Evolutionary conservation across 2,113 vertebrate genomes (phyloP).

Genomic region (Callipepla squamata): DNA sequence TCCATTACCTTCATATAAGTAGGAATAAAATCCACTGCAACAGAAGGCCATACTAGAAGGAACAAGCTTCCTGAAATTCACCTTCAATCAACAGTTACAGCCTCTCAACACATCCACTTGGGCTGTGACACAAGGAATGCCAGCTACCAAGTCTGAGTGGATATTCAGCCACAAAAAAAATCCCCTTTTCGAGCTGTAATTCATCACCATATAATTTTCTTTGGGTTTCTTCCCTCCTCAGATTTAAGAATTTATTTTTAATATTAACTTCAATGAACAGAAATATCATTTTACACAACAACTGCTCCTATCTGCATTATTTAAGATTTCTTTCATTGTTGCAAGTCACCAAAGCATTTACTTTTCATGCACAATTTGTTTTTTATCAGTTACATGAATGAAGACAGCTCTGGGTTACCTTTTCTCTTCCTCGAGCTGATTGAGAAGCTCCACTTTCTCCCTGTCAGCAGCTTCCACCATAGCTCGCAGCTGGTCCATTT

Average conservation of each 20-base stretch:
- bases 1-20: background rate
- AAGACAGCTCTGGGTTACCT: constrained; percentile 77
- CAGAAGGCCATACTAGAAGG: background rate
- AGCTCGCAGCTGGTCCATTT: constrained; percentile 95
- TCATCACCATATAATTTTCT: background rate
- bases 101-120: background rate
- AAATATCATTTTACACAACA: background rate
- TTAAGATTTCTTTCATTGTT: background rate
- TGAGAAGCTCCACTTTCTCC: constrained; percentile 96
- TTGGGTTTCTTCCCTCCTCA: background rate
- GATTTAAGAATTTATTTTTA: background rate
- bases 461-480: constrained; percentile 96
- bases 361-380: background rate
- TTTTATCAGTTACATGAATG: background rate
- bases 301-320: background rate
- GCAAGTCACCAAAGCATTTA: background rate
- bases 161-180: background rate
- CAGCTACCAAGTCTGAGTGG: background rate
- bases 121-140: background rate
- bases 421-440: constrained; percentile 96
- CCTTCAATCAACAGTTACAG: background rate
- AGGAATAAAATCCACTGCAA: background rate
- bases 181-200: background rate
- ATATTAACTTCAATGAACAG: background rate
- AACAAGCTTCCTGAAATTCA: background rate